These are phyloP conservation scores for Hypomesus transpacificus DNA, from an alignment of 2,113 vertebrate genomes.

Conservation along the genomic window DNA sequence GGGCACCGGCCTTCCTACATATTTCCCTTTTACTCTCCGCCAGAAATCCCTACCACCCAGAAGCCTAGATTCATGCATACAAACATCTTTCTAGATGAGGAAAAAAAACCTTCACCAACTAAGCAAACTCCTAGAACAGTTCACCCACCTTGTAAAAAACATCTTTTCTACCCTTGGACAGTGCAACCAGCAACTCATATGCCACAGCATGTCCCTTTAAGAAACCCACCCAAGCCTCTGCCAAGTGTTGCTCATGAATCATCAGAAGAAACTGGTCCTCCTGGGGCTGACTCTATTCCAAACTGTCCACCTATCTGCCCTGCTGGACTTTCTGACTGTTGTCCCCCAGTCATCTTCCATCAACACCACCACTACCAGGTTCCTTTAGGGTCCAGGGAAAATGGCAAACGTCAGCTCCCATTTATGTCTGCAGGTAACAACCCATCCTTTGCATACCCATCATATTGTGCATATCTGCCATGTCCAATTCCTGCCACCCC, in stretches of 20 bases:
- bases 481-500: no score
- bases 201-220: neutral
- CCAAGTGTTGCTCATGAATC: neutral
- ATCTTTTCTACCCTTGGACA: neutral
- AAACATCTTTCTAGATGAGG: neutral
- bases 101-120: neutral
- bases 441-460: neutral
- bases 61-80: neutral
- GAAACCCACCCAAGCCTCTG: neutral
- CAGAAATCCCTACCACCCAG: neutral
- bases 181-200: neutral
- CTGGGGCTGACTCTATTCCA: neutral
- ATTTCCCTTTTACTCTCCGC: neutral
- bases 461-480: no score
- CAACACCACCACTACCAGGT: conserved; percentile 55
- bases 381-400: conserved; percentile 3
- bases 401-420: neutral
- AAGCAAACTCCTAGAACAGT: no score
- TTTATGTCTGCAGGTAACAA: neutral
- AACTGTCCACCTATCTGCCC: conserved; percentile 44
- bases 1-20: no score
- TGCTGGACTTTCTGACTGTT: conserved; percentile 47
- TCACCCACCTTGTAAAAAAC: neutral
- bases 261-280: conserved; percentile 1
- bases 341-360: conserved; percentile 54